Percentiles rank a stretch among this genome's conserved stretches.
These are phyloP conservation scores for Pteronotus mesoamericanus DNA, from an alignment of 2,797 vertebrate species.

Conservation along the genomic window DNA sequence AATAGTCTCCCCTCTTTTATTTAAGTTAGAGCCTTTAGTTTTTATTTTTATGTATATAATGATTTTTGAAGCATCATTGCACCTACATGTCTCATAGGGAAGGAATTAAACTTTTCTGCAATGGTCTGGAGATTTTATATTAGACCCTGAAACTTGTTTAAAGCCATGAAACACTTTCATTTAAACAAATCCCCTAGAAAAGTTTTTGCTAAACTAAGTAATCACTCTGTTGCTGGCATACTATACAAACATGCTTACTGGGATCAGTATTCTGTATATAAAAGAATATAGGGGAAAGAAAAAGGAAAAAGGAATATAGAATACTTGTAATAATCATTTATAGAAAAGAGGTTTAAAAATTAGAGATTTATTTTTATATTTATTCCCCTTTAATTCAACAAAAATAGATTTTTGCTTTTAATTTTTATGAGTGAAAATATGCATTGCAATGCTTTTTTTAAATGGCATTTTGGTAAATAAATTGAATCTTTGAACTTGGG, in stretches of 20 bases:
- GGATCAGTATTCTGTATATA: neutral
- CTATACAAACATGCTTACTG: neutral
- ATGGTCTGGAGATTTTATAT: neutral
- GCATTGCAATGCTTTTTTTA: neutral
- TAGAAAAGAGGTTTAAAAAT: neutral
- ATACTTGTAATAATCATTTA: neutral
- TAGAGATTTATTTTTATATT: neutral
- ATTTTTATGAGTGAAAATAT: conserved; percentile 8
- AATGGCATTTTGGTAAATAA: conserved; percentile 38
- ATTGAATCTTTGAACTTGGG: neutral
- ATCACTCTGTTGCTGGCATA: neutral
- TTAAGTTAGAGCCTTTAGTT: neutral
- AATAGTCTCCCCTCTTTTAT: neutral
- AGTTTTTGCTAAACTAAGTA: conserved; percentile 5
- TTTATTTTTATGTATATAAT: conserved; percentile 13
- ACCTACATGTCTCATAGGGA: neutral
- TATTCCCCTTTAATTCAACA: neutral
- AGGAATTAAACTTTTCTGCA: neutral
- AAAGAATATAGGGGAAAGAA: neutral
- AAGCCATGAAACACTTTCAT: conserved; percentile 17
- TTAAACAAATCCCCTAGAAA: conserved; percentile 9
- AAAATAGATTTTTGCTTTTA: conserved; percentile 7
- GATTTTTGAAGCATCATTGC: conserved; percentile 5
- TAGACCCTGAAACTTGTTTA: neutral
- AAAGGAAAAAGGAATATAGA: neutral